Conservation (phyloP, 2,888 invertebrate species). For the Trachelus iudaicus region DNA sequence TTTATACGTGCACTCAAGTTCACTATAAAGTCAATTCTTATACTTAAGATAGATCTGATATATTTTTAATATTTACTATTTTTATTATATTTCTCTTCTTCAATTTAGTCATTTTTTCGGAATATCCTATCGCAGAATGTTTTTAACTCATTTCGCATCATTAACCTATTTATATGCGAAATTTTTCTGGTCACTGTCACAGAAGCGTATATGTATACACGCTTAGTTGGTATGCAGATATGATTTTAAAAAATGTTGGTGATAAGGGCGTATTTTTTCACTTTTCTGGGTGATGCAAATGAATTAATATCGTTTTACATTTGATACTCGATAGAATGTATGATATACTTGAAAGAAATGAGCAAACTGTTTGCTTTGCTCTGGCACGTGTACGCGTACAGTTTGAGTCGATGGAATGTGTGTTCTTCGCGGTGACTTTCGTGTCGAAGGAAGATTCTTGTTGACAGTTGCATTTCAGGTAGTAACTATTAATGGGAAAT, state of each 20-base stretch:
- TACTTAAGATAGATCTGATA: background rate
- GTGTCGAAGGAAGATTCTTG: background rate
- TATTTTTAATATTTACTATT: too few relatives aligned
- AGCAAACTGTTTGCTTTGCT: too few relatives aligned
- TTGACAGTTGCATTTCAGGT: background rate
- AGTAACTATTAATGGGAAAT: background rate
- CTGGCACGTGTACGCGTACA: too few relatives aligned
- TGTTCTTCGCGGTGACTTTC: background rate
- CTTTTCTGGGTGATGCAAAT: too few relatives aligned
- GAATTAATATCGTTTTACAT: background rate
- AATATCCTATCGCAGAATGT: background rate
- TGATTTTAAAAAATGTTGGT: too few relatives aligned
- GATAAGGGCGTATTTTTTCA: too few relatives aligned
- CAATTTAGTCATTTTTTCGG: background rate
- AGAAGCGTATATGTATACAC: too few relatives aligned
- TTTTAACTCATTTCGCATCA: background rate
- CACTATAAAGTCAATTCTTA: background rate
- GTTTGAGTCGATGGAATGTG: background rate
- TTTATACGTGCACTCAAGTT: background rate
- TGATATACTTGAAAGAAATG: background rate
- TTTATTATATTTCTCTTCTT: background rate
- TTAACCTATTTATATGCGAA: too few relatives aligned
- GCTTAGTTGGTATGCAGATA: too few relatives aligned
- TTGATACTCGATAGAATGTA: background rate
- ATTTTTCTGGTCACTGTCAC: too few relatives aligned